phyloP scores from a whole-genome alignment of 1,140 invertebrate species.

The roundworm (Caenorhabditis elegans) region WBcel235 BX284606.5:17036501-17037000 shows the following conservation, averaged over 20 bases:
- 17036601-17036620: too few species aligned
- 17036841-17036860: conserved; percentile 58
- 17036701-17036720: conserved; percentile 53
- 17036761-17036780: conserved; percentile 35
- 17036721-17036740: conserved; percentile 51
- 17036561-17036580: too few species aligned
- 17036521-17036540: too few species aligned
- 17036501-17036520: too few species aligned
- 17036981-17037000: conserved; percentile 40
- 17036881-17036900: neutral
- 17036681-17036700: conserved; percentile 41
- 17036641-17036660: neutral
- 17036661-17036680: neutral
- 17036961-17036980: conserved; percentile 59
- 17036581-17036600: too few species aligned
- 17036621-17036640: too few species aligned
- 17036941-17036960: conserved; percentile 51
- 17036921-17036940: conserved; percentile 60
- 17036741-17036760: conserved; percentile 45
- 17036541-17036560: too few species aligned
- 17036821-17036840: conserved; percentile 53
- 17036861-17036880: conserved; percentile 45
- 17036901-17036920: conserved; percentile 53
- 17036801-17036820: conserved; percentile 48
- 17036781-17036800: conserved; percentile 47